Evolutionary conservation across 2,797 vertebrate genomes (phyloP).

Genomic region (Spatula versicolor): DNA sequence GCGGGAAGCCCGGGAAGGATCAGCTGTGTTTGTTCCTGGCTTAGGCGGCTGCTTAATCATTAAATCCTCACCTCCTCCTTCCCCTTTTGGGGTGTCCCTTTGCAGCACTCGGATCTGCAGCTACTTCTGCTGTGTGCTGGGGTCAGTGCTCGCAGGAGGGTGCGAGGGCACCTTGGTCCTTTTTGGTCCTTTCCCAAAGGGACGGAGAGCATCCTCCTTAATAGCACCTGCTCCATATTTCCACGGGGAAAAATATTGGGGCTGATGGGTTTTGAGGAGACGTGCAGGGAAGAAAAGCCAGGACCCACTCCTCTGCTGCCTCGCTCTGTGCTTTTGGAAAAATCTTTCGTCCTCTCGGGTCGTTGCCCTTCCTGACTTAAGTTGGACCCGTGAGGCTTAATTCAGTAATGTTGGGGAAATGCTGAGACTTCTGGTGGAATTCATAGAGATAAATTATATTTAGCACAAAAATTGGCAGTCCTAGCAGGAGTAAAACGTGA

Average conservation of each 20-base stretch:
- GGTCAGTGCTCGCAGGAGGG: not conserved
- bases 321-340: fast-evolving
- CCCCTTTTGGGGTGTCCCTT: not conserved
- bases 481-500: not conserved
- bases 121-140: not conserved
- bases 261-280: not conserved
- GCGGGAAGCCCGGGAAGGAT: not conserved
- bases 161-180: not conserved
- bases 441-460: conserved; percentile 45
- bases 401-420: not conserved
- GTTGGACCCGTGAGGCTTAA: not conserved
- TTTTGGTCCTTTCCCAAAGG: not conserved
- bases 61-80: not conserved
- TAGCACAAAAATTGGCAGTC: conserved; percentile 48
- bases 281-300: not conserved
- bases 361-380: not conserved
- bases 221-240: not conserved
- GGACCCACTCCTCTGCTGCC: not conserved
- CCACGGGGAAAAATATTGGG: fast-evolving
- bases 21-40: not conserved
- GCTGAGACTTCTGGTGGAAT: conserved; percentile 10
- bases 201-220: not conserved
- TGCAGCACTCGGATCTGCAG: not conserved
- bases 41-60: not conserved
- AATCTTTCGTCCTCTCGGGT: not conserved